Evolutionary conservation across 2,888 invertebrate species (phyloP), one percentile per base, ranked within the genome.

Genomic region (Andrena bicolor): DNA sequence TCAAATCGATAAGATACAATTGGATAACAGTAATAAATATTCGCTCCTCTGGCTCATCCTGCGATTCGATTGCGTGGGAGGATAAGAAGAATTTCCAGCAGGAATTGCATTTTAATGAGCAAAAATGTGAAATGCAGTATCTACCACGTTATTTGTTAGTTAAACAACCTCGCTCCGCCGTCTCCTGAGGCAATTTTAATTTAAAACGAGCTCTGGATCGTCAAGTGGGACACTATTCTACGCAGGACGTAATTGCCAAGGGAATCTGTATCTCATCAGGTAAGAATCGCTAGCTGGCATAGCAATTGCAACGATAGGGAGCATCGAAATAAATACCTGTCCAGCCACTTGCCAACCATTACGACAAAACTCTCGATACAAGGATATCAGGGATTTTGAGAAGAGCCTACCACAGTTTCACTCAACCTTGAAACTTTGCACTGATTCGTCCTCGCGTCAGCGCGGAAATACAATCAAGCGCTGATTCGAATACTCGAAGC

Each of bases 231-330:
- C 49, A 5, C 16, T 16, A 6, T 60, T 63, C 48, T 48, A 32
- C 48, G 28, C 10, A 49, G 49, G 2, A 64, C 13, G 63, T 41
- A 76, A 71, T 76, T 65, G 49, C 49, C 26, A 10, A 26, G 32
- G n/a, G 64, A 72, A 77, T 77, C 72, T 8, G 64, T 60, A 35
- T 72, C n/a, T 60, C 32, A 60, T 77, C 65, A 56, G 41, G n/a
- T 23, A 56, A 20, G 35, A 23, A 26, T 7, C 26, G 28, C 20
- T 13, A 23, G 30, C 20, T 41, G 53, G 16, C 53, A 23, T 13
- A 23, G 56, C 2, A 13, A 53, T 35, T 20, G 2, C 30, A 63
- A 60, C 23, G 3, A 13, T 4, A 41, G 20, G 58, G 2, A 32
- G 23, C 20, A 49, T n/a, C 7, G 60, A 75, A 51, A 32, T 26